Evolutionary conservation across 2,797 vertebrate species (phyloP).

Genomic region (Diplodus puntazzo): DNA sequence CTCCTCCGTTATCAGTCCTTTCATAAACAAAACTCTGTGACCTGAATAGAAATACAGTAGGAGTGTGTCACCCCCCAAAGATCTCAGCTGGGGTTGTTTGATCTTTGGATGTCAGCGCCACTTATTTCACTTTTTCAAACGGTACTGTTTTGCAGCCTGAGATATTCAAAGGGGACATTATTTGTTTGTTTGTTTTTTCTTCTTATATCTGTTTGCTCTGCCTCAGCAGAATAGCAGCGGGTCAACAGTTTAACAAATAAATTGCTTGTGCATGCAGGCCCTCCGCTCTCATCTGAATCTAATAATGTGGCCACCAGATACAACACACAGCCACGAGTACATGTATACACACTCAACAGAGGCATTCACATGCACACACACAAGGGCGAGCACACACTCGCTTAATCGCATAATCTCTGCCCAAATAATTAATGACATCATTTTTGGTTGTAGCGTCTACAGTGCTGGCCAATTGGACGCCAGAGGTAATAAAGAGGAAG

Average conservation of each 20-base stretch:
- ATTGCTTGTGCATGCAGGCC: constrained; percentile 37
- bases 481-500: constrained; percentile 50
- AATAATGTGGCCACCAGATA: constrained; percentile 59
- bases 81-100: constrained; percentile 14
- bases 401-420: constrained; percentile 77
- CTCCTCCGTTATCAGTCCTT: constrained; percentile 1
- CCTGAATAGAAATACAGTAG: constrained; percentile 35
- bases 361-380: constrained; percentile 16
- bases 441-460: constrained; percentile 52
- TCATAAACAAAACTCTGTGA: constrained; percentile 38
- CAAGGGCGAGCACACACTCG: constrained; percentile 17
- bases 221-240: constrained; percentile 17
- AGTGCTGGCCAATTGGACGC: constrained; percentile 58
- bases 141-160: background rate
- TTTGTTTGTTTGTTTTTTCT: constrained; percentile 4
- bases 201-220: constrained; percentile 20
- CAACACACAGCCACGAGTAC: constrained; percentile 20
- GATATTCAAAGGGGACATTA: background rate
- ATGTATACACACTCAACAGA: constrained; percentile 10
- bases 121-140: constrained; percentile 17
- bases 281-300: constrained; percentile 58
- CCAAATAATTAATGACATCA: constrained; percentile 80
- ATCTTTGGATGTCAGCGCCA: constrained; percentile 1
- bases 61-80: background rate
- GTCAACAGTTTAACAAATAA: constrained; percentile 50